phyloP scores from a whole-genome alignment of 2,113 vertebrate species.

The Pavo muticus region DNA sequence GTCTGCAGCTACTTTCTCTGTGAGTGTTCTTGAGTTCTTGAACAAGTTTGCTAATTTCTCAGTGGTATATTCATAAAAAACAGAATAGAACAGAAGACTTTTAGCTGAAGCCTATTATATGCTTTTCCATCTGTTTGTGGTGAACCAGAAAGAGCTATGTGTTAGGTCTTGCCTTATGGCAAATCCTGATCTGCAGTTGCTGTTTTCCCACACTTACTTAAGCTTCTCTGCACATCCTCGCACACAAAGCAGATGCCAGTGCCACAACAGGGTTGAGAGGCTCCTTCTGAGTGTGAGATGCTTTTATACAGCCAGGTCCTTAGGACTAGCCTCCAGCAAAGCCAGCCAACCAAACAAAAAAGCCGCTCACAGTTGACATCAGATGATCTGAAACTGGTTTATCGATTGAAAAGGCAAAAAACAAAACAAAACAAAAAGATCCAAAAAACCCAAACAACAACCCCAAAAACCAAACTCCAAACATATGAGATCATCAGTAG shows the following conservation, averaged over 20 bases:
- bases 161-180: conserved; percentile 85
- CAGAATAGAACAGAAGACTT: conserved; percentile 75
- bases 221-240: conserved; percentile 77
- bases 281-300: conserved; percentile 65
- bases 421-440: neutral
- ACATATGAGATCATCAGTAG: neutral
- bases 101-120: conserved; percentile 77
- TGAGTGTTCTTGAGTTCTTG: conserved; percentile 54
- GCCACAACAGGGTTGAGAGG: conserved; percentile 64
- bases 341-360: conserved; percentile 74
- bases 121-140: conserved; percentile 83
- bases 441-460: neutral
- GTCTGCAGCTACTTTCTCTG: conserved; percentile 63
- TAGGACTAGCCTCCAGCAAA: conserved; percentile 75
- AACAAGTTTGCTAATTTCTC: conserved; percentile 73
- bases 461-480: neutral
- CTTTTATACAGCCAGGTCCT: conserved; percentile 63
- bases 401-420: conserved; percentile 17
- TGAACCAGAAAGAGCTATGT: conserved; percentile 78
- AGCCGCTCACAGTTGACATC: conserved; percentile 63
- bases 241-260: conserved; percentile 80
- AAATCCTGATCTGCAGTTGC: conserved; percentile 81
- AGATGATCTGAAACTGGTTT: conserved; percentile 63
- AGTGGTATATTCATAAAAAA: conserved; percentile 53
- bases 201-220: conserved; percentile 85